Conservation (phyloP, 2,113 vertebrate genomes). For the Megaleporinus macrocephalus region DNA sequence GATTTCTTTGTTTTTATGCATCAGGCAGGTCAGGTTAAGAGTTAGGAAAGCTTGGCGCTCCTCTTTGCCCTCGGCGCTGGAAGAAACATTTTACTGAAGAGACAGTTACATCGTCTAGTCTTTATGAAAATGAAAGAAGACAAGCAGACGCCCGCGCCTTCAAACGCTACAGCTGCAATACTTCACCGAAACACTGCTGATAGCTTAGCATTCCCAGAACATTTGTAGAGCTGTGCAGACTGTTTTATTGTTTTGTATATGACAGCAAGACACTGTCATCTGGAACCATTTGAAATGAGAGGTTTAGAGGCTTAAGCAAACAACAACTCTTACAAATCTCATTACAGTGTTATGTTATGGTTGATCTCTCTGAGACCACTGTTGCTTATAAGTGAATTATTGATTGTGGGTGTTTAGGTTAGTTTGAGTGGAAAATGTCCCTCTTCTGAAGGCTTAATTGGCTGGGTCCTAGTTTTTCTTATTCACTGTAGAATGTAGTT, state of each 20-base stretch:
- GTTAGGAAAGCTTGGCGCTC: neutral
- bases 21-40: neutral
- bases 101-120: neutral
- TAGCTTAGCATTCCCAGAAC: neutral
- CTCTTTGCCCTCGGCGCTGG: neutral
- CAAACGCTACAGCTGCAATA: conserved; percentile 23
- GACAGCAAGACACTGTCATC: conserved; percentile 34
- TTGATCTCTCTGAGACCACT: neutral
- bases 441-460: neutral
- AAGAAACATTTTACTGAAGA: neutral
- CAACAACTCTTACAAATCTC: too few relatives aligned
- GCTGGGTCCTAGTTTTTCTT: too few relatives aligned
- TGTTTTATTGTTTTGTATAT: conserved; percentile 30
- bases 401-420: neutral
- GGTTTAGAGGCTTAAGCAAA: neutral
- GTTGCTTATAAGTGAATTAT: conserved; percentile 9
- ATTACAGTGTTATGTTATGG: too few relatives aligned
- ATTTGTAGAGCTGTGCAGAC: neutral
- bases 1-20: neutral
- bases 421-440: too few relatives aligned
- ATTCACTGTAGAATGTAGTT: too few relatives aligned
- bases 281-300: conserved; percentile 34
- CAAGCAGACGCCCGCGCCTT: neutral
- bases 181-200: conserved; percentile 20
- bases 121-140: conserved; percentile 10